These are phyloP conservation scores for Parapristionchus giblindavisi DNA, from an alignment of 2,888 invertebrate genomes.

Conservation along the genomic window DNA sequence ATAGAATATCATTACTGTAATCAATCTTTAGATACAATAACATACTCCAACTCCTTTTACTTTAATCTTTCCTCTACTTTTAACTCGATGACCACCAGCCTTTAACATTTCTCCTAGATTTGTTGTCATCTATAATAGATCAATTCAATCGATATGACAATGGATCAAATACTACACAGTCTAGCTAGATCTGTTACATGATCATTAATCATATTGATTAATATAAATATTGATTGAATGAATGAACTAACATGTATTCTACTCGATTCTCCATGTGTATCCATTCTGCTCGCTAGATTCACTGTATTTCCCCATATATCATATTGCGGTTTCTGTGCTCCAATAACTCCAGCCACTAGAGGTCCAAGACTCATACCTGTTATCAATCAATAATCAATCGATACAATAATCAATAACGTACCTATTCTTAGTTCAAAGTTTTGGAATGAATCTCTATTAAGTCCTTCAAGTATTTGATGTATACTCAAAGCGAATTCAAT, in stretches of 20 bases:
- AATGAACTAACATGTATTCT: constrained; percentile 72
- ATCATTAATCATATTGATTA: background rate
- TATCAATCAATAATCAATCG: constrained; percentile 25
- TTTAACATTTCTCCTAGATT: constrained; percentile 84
- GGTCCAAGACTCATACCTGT: constrained; percentile 87
- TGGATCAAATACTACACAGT: background rate
- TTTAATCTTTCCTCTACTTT: constrained; percentile 88
- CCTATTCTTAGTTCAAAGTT: constrained; percentile 92
- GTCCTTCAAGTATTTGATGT: constrained; percentile 90
- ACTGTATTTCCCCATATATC: constrained; percentile 99
- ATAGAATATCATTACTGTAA: constrained; percentile 1
- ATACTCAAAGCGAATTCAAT: constrained; percentile 94
- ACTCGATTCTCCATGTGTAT: constrained; percentile 89
- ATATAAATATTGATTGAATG: constrained; percentile 7
- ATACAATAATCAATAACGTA: constrained; percentile 71
- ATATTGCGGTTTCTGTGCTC: constrained; percentile 96
- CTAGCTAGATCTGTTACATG: no score
- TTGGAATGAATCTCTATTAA: constrained; percentile 95
- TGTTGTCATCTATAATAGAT: constrained; percentile 78
- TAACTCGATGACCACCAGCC: constrained; percentile 85
- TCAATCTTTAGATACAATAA: background rate
- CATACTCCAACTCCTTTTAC: constrained; percentile 81
- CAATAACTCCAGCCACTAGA: constrained; percentile 94
- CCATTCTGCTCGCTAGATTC: constrained; percentile 96
- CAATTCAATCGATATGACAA: background rate